Evolutionary conservation across 1,140 invertebrate species (phyloP).

Genomic region (Panagrolaimus sp.): DNA sequence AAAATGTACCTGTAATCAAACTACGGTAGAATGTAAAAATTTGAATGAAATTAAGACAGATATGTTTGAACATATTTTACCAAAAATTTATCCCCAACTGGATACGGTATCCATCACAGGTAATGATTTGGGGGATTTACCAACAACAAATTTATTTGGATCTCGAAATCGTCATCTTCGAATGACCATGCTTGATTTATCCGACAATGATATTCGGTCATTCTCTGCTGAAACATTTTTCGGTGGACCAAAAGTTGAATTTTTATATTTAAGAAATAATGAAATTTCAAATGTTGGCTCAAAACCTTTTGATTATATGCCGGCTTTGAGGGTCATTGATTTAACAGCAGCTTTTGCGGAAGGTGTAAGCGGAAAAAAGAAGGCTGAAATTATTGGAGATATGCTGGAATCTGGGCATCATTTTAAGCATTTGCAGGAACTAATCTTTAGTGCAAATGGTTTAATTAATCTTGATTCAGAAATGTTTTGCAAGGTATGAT

Average conservation of each 20-base stretch:
- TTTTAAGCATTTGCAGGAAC: slow-evolving; percentile 31
- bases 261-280: slow-evolving; percentile 26
- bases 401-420: slow-evolving; percentile 25
- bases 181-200: slow-evolving; percentile 32
- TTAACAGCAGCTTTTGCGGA: slow-evolving; percentile 27
- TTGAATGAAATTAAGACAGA: slow-evolving; percentile 20
- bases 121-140: slow-evolving; percentile 31
- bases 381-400: neutral
- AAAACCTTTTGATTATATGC: slow-evolving; percentile 23
- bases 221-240: slow-evolving; percentile 29
- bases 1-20: neutral
- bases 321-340: slow-evolving; percentile 30
- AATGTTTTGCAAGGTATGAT: slow-evolving; percentile 35
- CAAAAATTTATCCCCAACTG: slow-evolving; percentile 28
- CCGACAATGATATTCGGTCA: slow-evolving; percentile 27
- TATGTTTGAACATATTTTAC: slow-evolving; percentile 25
- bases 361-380: slow-evolving; percentile 20
- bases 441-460: slow-evolving; percentile 27
- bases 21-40: slow-evolving; percentile 22
- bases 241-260: slow-evolving; percentile 26
- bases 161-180: slow-evolving; percentile 12
- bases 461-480: slow-evolving; percentile 33
- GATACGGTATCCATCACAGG: slow-evolving; percentile 35
- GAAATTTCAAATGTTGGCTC: slow-evolving; percentile 24
- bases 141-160: slow-evolving; percentile 24